Conservation (phyloP, 2,113 vertebrate species). For the Pithys albifrons region DNA sequence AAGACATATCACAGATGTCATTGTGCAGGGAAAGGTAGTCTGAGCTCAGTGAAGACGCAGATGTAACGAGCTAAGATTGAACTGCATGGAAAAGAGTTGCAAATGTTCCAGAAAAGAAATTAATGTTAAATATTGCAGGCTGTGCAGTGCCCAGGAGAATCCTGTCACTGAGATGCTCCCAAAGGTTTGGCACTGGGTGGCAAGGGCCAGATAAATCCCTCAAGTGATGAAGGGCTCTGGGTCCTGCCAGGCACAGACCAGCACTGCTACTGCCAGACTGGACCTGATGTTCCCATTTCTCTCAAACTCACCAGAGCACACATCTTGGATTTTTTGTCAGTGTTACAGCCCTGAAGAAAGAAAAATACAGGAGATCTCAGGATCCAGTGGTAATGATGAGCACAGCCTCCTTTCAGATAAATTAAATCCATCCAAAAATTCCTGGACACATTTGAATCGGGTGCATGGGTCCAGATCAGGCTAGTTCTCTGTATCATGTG, state of each 20-base stretch:
- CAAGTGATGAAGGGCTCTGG: neutral
- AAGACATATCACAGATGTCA: slow-evolving; percentile 26
- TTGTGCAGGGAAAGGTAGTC: neutral
- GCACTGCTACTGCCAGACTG: accelerated
- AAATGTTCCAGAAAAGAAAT: neutral
- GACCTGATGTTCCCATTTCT: neutral
- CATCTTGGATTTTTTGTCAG: neutral
- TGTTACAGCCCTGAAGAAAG: neutral
- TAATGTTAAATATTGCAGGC: neutral
- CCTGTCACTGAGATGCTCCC: accelerated
- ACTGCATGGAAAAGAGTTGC: neutral
- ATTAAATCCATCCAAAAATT: neutral
- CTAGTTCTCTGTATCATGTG: neutral
- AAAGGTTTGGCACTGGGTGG: neutral
- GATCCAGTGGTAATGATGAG: neutral
- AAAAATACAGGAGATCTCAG: neutral
- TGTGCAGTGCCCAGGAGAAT: neutral
- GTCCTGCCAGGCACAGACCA: neutral
- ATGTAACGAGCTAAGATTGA: neutral
- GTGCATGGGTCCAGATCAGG: neutral
- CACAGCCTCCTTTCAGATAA: accelerated
- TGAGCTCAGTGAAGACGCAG: neutral
- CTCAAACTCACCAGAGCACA: neutral
- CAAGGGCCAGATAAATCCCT: neutral
- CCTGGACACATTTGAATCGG: neutral